Evolutionary conservation across 1,140 invertebrate species (phyloP), one percentile per base, ranked within the genome.

Genomic region (Papilio aristodemus): DNA sequence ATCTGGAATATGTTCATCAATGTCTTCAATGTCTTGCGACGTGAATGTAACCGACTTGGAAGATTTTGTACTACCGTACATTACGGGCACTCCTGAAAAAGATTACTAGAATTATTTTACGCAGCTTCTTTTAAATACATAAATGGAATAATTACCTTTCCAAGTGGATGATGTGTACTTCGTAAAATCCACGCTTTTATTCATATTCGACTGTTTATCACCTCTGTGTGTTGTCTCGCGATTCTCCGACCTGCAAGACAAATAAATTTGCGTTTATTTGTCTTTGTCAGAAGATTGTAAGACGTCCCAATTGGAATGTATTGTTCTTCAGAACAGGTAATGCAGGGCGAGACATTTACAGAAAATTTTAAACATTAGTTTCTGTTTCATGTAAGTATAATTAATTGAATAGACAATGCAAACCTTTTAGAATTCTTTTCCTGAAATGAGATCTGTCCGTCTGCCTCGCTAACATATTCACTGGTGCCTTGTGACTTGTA

Each of bases 31-130:
- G 39, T 84, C 80, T 70, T 84, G 80, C 6, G 82, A 84, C 7
- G 76, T 83, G 71, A 90, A 90, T 1, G 85, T 85, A 6, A 90
- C 87, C 6, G 87, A 90, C 71, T 90, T 90, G 0, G 87, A 86
- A 13, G 87, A 87, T 70, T 88, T 88, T 22, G 83, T 79, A 27
- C 83, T 83, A 8, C 76, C 79, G 9, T 71, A 67, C n/a, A 70
- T 63, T 25, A 68, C 25, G 1, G 72, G 59, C 27, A 71, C 58
- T 14, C 71, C 72, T 78, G 46, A n/a, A 32, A 32, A 3, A 3
- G 27, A 32, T 32, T 3, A 32, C 6, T 32, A n/a, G n/a, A n/a
- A n/a, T n/a, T n/a, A n/a, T n/a, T n/a, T n/a, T n/a, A n/a, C n/a
- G n/a, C n/a, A n/a, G n/a, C n/a, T n/a, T n/a, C n/a, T n/a, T n/a